A percentile compares a stretch with the other conserved stretches of the same genome.
Conservation (phyloP, 2,888 invertebrate species). For the Mythimna impura region DNA sequence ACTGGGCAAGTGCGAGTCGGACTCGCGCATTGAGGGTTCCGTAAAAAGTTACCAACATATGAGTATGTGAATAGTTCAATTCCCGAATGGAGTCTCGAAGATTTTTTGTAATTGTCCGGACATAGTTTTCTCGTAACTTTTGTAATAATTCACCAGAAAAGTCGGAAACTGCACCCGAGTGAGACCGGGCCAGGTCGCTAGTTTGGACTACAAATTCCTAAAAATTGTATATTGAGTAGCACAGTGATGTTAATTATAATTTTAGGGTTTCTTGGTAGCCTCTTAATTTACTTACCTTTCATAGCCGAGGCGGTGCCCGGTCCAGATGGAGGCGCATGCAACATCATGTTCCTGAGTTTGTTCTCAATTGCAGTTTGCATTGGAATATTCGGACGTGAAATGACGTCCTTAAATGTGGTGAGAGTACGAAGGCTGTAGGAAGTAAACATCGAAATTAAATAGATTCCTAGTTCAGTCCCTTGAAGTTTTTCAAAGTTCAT, state of each 20-base stretch:
- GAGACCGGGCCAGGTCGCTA: too few relatives aligned
- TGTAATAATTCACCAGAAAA: too few relatives aligned
- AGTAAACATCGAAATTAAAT: background rate
- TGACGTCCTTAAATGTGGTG: slow-evolving; percentile 76
- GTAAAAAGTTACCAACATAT: too few relatives aligned
- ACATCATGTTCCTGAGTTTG: slow-evolving; percentile 76
- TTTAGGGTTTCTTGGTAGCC: background rate
- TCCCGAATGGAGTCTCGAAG: too few relatives aligned
- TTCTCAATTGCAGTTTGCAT: slow-evolving; percentile 68
- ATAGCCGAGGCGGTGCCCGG: slow-evolving; percentile 67
- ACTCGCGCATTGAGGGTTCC: too few relatives aligned
- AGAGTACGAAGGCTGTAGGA: slow-evolving; percentile 75
- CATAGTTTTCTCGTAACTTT: too few relatives aligned
- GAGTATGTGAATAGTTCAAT: too few relatives aligned
- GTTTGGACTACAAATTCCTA: too few relatives aligned
- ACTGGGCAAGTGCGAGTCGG: too few relatives aligned
- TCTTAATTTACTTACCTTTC: slow-evolving; percentile 50
- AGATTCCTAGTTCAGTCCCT: background rate
- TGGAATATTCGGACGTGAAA: slow-evolving; percentile 63
- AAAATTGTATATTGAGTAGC: too few relatives aligned
- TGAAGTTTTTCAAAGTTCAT: background rate
- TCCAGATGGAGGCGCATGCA: slow-evolving; percentile 65
- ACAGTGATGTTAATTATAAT: background rate
- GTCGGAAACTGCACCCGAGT: too few relatives aligned
- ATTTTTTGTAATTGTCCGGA: too few relatives aligned